These are phyloP conservation scores for Zaprionus bogoriensis DNA, from an alignment of 2,888 invertebrate species.

Conservation along the genomic window DNA sequence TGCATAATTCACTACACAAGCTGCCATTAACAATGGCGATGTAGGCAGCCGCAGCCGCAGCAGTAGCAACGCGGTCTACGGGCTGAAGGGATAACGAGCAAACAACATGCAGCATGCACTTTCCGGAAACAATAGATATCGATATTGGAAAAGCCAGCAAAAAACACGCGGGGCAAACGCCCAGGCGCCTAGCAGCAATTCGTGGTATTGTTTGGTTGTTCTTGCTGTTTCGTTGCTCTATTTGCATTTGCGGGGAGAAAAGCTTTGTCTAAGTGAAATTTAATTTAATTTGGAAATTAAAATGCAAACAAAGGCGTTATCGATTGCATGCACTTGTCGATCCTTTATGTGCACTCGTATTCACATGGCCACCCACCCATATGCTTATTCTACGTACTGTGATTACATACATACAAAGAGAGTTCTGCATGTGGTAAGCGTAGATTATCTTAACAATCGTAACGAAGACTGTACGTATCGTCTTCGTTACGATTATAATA, in stretches of 20 bases:
- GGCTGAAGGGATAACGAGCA: no score
- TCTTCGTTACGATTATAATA: no score
- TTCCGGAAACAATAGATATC: conserved; percentile 8
- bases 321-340: neutral
- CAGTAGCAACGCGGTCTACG: conserved; percentile 15
- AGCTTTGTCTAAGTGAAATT: conserved; percentile 1
- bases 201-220: conserved; percentile 1
- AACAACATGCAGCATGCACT: conserved; percentile 27
- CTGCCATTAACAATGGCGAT: neutral
- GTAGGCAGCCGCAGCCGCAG: neutral
- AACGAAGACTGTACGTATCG: no score
- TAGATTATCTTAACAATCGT: no score
- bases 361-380: neutral
- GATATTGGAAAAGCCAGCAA: conserved; percentile 9
- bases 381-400: neutral
- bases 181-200: neutral
- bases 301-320: neutral
- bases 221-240: neutral
- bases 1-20: neutral
- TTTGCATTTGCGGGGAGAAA: neutral
- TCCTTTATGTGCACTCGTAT: neutral
- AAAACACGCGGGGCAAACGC: neutral
- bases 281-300: conserved; percentile 1
- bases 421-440: no score
- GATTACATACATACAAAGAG: neutral